Evolutionary conservation across 1,140 invertebrate genomes (phyloP), one percentile per base, ranked within the genome.

Genomic region (Pararge aegeria): DNA sequence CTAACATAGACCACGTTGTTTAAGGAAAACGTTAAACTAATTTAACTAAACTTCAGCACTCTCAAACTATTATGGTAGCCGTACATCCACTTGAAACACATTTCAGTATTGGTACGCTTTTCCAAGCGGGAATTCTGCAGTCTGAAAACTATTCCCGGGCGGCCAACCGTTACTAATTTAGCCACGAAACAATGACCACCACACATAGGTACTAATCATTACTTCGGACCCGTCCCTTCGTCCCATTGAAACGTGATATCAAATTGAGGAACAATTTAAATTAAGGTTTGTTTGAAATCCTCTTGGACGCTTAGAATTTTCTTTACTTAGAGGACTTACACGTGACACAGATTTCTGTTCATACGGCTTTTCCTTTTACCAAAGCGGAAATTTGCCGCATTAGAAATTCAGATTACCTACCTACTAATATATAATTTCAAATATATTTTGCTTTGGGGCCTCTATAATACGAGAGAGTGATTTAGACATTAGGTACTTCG

Each of bases 61-160:
- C 12, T 6, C 10, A 49, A 49, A 49, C 21, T 49, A 49, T 15
- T 15, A 24, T 13, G 12, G 18, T 49, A 21, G 10, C 7, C 16
- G 16, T 46, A 21, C n/a, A 24, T 24, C 12, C 24, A 18, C 21
- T 27, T 21, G 15, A 44, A 53, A 53, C 44, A 60, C 29, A 53
- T 60, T 46, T 34, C 13, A 38, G 51, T 54, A 27, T 49, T 49
- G 58, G n/a, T 49, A 24, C 20, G 55, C 30, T 44, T 49, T 61
- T 50, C 53, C 30, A 48, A 49, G 34, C 48, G 46, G 27, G 55
- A 44, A 55, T 62, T 67, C 63, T 49, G 52, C 55, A 70, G 75
- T 75, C 66, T 73, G 65, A 66, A 72, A 75, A 68, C 67, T 61
- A 68, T 70, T 68, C 52, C 53, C 49, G 50, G 40, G 34, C 68